Base-by-base conservation (phyloP, 1,140 invertebrate species). In the Pachyrhynchus sulphureomaculatus region DNA sequence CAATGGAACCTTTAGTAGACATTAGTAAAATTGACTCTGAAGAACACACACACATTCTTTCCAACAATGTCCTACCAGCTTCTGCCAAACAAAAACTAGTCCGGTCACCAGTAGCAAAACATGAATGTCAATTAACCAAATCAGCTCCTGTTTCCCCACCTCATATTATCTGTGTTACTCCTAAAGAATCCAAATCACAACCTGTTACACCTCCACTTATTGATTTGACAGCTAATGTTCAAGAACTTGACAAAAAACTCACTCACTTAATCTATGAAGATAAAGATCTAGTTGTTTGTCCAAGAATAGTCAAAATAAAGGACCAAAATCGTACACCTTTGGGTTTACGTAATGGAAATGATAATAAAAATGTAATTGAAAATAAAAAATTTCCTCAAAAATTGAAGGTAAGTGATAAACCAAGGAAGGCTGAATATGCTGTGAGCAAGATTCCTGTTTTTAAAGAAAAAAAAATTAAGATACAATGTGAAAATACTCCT, bases 401-500 rank as follows among this genome's bases (percentile, higher is more conserved):
- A 55, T 34, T 72, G n/a, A 73, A 67, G 66, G 72, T 74, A n/a
- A 68, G 62, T 58, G 72, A 74, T 52, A 73, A 73, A 56, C 71
- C 72, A 37, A 70, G 63, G 29, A 73, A 68, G 45, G 44, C 39
- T 33, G 65, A 62, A 23, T 55, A 57, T 33, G 47, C 23, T 17
- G 48, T 61, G 5, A 73, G 71, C 52, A 71, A 67, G 62, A 75
- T 75, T 45, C 73, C 73, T 12, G 55, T 75, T 15, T 72, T 73
- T 60, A 72, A 69, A 54, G 68, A 67, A 8, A 72, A 67, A 24
- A 55, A 55, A 24, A 44, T 53, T 23, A 71, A 63, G 59, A 53
- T 69, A 9, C 73, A 75, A 49, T 73, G 72, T 66, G 73, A 75
- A 63, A 75, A 75, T 58, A 75, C 69, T 20, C 72, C 73, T 17